Conservation (phyloP, 2,113 vertebrate genomes). For the Mesoclemmys tuberculata region DNA sequence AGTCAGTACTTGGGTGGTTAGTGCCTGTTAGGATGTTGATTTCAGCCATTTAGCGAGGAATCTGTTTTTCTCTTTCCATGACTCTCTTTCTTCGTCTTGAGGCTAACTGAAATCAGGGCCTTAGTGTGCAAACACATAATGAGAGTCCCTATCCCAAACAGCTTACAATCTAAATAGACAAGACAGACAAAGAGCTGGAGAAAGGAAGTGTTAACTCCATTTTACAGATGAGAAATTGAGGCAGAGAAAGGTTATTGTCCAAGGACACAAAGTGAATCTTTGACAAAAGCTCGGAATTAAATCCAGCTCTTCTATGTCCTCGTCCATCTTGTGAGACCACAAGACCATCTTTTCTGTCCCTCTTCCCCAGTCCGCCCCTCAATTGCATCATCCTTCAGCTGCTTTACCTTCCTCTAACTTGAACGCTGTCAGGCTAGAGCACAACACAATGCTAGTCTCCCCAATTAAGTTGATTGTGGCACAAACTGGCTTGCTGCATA, state of each 20-base stretch:
- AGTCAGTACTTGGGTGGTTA: background rate
- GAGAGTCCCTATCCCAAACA: background rate
- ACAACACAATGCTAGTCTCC: background rate
- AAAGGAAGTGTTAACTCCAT: background rate
- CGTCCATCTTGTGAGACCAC: background rate
- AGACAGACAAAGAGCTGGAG: background rate
- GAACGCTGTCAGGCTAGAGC: background rate
- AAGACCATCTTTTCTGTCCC: background rate
- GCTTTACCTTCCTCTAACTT: background rate
- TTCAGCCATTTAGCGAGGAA: background rate
- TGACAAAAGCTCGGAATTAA: background rate
- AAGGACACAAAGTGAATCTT: background rate
- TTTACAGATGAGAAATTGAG: background rate
- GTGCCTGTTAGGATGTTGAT: background rate
- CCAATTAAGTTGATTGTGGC: background rate
- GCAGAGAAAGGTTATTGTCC: background rate
- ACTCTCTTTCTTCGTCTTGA: background rate
- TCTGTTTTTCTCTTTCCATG: background rate
- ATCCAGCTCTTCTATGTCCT: background rate
- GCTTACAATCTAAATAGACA: background rate
- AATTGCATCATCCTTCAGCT: rapidly evolving
- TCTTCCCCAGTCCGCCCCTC: background rate
- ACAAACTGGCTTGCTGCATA: background rate
- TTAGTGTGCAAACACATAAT: background rate
- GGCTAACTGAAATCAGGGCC: background rate